Evolutionary conservation across 2,797 vertebrate species (phyloP).

Genomic region (Esox masquinongy): DNA sequence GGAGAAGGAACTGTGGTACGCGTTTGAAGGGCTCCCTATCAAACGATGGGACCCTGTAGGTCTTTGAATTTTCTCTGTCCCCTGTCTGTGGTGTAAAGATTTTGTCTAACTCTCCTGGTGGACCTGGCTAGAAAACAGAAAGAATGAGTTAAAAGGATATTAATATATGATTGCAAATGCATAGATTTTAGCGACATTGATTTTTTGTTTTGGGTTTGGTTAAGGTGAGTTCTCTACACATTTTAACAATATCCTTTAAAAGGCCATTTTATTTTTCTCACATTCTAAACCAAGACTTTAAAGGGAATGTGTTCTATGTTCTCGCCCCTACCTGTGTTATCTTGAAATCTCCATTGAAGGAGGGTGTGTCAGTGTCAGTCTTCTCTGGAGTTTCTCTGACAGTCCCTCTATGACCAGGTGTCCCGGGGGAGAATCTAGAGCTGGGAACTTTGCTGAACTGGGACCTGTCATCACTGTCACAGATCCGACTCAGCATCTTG

Average conservation of each 20-base stretch:
- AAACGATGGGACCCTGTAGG: conserved; percentile 45
- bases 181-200: too few species aligned
- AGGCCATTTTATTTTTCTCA: neutral
- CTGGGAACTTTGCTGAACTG: conserved; percentile 63
- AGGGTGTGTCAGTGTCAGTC: conserved; percentile 49
- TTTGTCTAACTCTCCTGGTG: conserved; percentile 25
- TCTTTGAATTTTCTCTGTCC: conserved; percentile 29
- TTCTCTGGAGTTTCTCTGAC: conserved; percentile 38
- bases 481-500: conserved; percentile 78
- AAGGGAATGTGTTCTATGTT: neutral
- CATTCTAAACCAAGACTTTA: neutral
- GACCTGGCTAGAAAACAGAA: conserved; percentile 49
- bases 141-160: neutral
- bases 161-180: neutral
- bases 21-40: conserved; percentile 58
- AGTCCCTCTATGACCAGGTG: conserved; percentile 37
- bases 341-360: conserved; percentile 51
- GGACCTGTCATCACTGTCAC: conserved; percentile 64
- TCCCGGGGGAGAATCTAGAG: conserved; percentile 56
- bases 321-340: conserved; percentile 60
- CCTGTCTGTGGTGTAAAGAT: conserved; percentile 20
- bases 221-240: neutral
- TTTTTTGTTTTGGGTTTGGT: neutral
- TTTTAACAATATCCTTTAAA: neutral
- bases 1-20: conserved; percentile 43